These are phyloP conservation scores for Priocnemis perturbator DNA, from an alignment of 2,888 invertebrate species.

Conservation along the genomic window DNA sequence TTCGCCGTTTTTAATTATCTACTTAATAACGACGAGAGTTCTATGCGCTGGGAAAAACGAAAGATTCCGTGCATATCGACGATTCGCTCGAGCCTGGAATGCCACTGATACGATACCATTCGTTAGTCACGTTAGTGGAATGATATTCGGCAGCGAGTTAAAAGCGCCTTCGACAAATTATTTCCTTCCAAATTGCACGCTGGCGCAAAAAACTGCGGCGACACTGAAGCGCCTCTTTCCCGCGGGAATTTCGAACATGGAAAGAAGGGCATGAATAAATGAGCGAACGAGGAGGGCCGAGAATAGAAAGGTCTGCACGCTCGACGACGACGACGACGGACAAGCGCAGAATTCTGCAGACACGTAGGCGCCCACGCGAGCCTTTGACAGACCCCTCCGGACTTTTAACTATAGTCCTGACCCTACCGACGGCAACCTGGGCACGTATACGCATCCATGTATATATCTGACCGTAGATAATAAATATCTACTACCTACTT, in stretches of 20 bases:
- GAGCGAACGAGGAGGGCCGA: conserved; percentile 7
- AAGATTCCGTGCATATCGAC: too few relatives aligned
- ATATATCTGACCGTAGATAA: background rate
- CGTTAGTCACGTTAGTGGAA: too few relatives aligned
- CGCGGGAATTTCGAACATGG: conserved; percentile 13
- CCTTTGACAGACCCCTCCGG: conserved; percentile 47
- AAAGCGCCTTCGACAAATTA: too few relatives aligned
- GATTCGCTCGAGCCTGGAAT: too few relatives aligned
- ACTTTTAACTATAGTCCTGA: conserved; percentile 19
- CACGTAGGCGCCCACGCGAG: conserved; percentile 65
- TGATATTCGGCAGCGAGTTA: too few relatives aligned
- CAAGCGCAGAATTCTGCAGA: conserved; percentile 51
- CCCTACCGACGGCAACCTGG: background rate
- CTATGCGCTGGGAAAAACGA: too few relatives aligned
- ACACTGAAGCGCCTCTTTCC: background rate
- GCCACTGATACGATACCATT: too few relatives aligned
- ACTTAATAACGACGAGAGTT: too few relatives aligned
- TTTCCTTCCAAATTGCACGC: background rate
- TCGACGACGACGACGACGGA: conserved; percentile 17
- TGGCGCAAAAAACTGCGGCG: background rate
- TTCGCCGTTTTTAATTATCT: too few relatives aligned
- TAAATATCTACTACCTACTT: background rate
- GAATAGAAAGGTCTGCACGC: background rate
- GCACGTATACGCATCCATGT: background rate
- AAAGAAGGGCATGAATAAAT: conserved; percentile 25